Evolutionary conservation across 2,797 vertebrate genomes (phyloP).

Genomic region (Myiothlypis chrysogaster): DNA sequence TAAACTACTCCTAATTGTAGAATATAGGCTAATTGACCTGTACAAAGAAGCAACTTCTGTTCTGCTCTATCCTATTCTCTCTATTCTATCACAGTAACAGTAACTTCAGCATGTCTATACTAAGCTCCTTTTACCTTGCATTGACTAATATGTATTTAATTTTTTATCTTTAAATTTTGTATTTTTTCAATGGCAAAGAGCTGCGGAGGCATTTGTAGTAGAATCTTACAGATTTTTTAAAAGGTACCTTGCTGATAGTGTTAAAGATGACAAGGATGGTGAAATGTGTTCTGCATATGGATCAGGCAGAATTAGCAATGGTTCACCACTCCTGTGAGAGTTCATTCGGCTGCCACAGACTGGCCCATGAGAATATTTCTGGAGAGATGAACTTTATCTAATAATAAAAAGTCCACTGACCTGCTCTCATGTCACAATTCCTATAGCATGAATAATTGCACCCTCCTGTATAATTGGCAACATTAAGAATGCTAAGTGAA

Average conservation of each 20-base stretch:
- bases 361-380: slow-evolving; percentile 45
- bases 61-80: not conserved
- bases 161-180: not conserved
- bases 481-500: slow-evolving; percentile 57
- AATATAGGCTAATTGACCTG: not conserved
- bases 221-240: not conserved
- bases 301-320: not conserved
- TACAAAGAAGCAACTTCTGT: not conserved
- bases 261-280: not conserved
- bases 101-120: not conserved
- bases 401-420: slow-evolving; percentile 55
- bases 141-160: not conserved
- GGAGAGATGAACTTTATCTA: slow-evolving; percentile 52
- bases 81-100: not conserved
- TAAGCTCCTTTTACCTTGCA: not conserved
- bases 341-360: slow-evolving; percentile 6
- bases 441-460: slow-evolving; percentile 43
- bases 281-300: not conserved
- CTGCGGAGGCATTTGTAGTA: not conserved
- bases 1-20: not conserved
- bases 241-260: not conserved
- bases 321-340: slow-evolving; percentile 32
- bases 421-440: slow-evolving; percentile 23
- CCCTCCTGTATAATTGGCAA: slow-evolving; percentile 55
- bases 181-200: not conserved